A percentile compares a stretch with the other conserved stretches of the same genome.
Conservation (phyloP, 2,797 vertebrate species). For the Coreius guichenoti region DNA sequence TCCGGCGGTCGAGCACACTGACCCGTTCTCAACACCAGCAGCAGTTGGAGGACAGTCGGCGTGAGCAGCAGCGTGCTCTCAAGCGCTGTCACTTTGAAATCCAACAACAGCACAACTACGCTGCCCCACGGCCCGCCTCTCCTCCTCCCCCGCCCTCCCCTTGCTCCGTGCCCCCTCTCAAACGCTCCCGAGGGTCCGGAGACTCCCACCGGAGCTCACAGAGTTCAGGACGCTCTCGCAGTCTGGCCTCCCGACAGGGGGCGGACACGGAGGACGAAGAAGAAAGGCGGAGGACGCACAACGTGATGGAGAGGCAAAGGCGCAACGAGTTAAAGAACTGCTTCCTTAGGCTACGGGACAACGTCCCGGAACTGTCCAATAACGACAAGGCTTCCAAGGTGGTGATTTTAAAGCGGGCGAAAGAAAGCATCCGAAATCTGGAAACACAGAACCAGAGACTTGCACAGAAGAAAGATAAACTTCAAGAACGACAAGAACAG, state of each 20-base stretch:
- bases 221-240: constrained; percentile 60
- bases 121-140: constrained; percentile 78
- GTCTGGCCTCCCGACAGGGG: constrained; percentile 54
- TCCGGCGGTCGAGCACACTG: constrained; percentile 65
- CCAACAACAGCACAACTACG: constrained; percentile 85
- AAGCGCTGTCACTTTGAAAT: constrained; percentile 77
- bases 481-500: constrained; percentile 70
- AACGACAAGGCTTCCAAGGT: constrained; percentile 86
- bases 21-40: constrained; percentile 63
- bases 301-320: constrained; percentile 84
- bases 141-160: constrained; percentile 54
- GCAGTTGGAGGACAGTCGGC: constrained; percentile 55
- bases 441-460: constrained; percentile 71
- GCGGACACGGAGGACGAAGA: constrained; percentile 78
- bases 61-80: constrained; percentile 65
- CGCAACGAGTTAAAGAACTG: constrained; percentile 84
- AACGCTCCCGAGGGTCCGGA: constrained; percentile 68
- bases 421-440: constrained; percentile 77
- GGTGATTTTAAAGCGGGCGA: constrained; percentile 81
- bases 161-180: constrained; percentile 57
- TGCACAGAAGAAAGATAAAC: constrained; percentile 66
- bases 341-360: constrained; percentile 79
- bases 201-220: constrained; percentile 47
- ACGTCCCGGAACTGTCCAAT: constrained; percentile 80
- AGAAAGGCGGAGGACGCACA: constrained; percentile 81